Conservation (phyloP, 2,113 vertebrate species). For the Oreotrochilus melanogaster region DNA sequence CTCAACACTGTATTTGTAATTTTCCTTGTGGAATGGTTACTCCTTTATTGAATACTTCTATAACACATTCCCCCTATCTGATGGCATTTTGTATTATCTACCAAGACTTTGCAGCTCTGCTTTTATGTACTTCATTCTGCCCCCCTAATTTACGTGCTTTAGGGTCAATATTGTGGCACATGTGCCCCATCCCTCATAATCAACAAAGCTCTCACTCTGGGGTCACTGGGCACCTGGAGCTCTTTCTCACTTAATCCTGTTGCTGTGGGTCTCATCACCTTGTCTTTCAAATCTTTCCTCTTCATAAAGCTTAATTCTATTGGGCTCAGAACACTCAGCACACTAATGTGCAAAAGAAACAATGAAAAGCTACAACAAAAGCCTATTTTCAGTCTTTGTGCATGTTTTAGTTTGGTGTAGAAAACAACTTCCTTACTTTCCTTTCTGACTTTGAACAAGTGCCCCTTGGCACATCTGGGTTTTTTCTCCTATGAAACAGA, state of each 20-base stretch:
- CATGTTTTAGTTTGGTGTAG: background rate
- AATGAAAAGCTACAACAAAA: constrained; percentile 2
- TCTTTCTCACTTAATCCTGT: background rate
- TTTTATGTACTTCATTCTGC: background rate
- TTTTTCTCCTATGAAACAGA: background rate
- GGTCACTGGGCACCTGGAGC: background rate
- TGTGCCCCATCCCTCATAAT: background rate
- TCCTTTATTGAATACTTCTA: background rate
- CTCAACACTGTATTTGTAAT: background rate
- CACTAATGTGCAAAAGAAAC: background rate
- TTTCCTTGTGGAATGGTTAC: background rate
- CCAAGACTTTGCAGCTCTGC: background rate
- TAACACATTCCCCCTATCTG: fast-evolving
- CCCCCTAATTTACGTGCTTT: fast-evolving
- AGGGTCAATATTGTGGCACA: background rate
- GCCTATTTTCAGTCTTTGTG: background rate
- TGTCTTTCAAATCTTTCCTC: background rate
- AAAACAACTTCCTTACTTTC: background rate
- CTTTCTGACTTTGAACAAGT: constrained; percentile 30
- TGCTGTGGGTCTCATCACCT: background rate
- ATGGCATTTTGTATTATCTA: background rate
- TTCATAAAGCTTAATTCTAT: background rate
- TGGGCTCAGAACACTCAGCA: background rate
- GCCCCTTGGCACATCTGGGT: background rate
- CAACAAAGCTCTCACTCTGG: background rate